Evolutionary conservation across 2,797 vertebrate genomes (phyloP), one percentile per base, ranked within the genome.

Genomic region (Cyclopterus lumpus): DNA sequence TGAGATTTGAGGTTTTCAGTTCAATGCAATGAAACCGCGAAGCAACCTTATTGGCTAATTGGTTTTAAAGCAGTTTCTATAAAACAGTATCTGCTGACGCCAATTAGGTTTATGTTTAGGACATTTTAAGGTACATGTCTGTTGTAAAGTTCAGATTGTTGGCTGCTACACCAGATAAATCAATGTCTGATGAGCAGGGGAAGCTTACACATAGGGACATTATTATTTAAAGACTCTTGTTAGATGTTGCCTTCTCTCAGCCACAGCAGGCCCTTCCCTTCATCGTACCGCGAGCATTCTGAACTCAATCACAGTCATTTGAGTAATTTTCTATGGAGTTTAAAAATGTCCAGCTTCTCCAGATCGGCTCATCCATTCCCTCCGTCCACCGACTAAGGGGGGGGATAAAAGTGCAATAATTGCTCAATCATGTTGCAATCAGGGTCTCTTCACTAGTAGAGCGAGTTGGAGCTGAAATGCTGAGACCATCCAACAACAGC

Each of bases 361-460:
- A 42, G 66, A 77, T 86, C 73, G 77, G 61, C 77, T 73, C 68
- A 67, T 75, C 66, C 70, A 34, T 24, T 69, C 64, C 36, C 70
- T 32, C 64, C 22, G 30, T 69, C 77, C 59, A 3, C 63, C 38
- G 5, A 70, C 85, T 81, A 71, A 59, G 57, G 18, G 60, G 20
- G 32, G 73, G 0, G 60, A 83, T 82, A 82, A 86, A 84, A 86
- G 79, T 3, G 40, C 48, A 80, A 69, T 91, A 91, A 91, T 84
- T 91, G 83, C 71, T 86, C 77, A 85, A 86, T 90, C 86, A 82
- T 55, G 59, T 59, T 22, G 84, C 86, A 92, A 89, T 92, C 87
- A 91, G 67, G 22, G 70, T 28, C 84, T 86, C 68, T 88, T 89
- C 83, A 89, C 62, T 73, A 69, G 42, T 30, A 8, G 67, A 24